These are phyloP conservation scores for Platycheirus albimanus DNA, from an alignment of 2,888 invertebrate genomes.

Conservation along the genomic window DNA sequence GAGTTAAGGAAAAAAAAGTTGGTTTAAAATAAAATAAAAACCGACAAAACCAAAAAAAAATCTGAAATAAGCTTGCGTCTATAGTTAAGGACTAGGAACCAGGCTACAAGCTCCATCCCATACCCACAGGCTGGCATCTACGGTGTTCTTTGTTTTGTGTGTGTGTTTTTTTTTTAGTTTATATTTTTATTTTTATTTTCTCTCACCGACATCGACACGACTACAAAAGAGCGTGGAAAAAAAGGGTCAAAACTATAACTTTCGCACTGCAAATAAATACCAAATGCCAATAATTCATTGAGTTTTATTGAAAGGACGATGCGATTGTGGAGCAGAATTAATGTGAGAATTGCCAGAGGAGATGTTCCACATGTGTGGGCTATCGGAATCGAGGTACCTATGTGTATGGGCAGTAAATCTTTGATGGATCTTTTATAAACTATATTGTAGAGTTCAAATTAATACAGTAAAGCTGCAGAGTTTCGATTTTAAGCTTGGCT, in stretches of 20 bases:
- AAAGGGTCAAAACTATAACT: slow-evolving; percentile 73
- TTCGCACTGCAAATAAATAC: slow-evolving; percentile 71
- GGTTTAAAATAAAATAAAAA: too few species aligned
- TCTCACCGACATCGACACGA: too few species aligned
- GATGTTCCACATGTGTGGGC: slow-evolving; percentile 48
- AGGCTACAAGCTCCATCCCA: slow-evolving; percentile 35
- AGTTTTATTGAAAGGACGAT: slow-evolving; percentile 70
- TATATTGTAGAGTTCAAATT: background rate
- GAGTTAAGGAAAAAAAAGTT: slow-evolving; percentile 17
- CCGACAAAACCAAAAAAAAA: slow-evolving; percentile 44
- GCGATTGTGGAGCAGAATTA: slow-evolving; percentile 44
- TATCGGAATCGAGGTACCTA: background rate
- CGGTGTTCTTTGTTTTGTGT: slow-evolving; percentile 20
- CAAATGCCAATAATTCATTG: slow-evolving; percentile 74
- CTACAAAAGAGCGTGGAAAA: slow-evolving; percentile 27
- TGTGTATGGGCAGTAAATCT: slow-evolving; percentile 45
- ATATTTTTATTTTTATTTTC: slow-evolving; percentile 17
- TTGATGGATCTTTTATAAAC: slow-evolving; percentile 41
- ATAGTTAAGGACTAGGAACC: slow-evolving; percentile 19
- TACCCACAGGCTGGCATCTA: slow-evolving; percentile 21
- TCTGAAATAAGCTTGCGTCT: slow-evolving; percentile 59
- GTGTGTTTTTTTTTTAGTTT: slow-evolving; percentile 38
- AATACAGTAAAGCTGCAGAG: background rate
- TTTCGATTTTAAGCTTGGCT: background rate
- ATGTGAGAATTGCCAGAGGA: slow-evolving; percentile 56